Base-by-base conservation (phyloP, 92 coral and sea anemone species). In the Diadumene lineata region DNA sequence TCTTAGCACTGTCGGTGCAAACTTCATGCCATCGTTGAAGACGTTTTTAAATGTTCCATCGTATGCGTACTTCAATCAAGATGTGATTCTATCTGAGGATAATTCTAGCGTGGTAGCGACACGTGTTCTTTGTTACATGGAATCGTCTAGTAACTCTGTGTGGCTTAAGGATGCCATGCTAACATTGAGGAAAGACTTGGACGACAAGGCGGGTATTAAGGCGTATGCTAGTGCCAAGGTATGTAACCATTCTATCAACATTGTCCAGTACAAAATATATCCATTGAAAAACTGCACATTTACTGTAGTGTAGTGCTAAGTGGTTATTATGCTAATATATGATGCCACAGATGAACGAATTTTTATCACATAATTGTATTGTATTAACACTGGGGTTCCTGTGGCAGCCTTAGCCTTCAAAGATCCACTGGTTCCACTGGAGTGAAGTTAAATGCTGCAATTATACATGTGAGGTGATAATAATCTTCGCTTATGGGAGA, bases 111-210 rank as follows among this genome's bases (percentile, higher is more conserved):
- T 91, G 43, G n/a, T 10, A 25, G 97, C 92, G 21, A 84, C 97
- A 4, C 97, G 90, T 51, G 63, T 85, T 18, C 55, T 78, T 11
- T 86, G 79, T 61, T 91, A 73, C 82, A 84, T 84, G 50, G 76
- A 88, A 50, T 66, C 72, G 0, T 50, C 85, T 7, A 24, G 33
- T 2, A 75, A 80, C 33, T 78, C 92, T 2, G 76, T 87, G 0
- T 34, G 60, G 24, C 92, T 60, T 29, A 81, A 83, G 69, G 85
- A 91, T 34, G 92, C 88, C 33, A 91, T 91, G 97, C 16, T 79
- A 34, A 81, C 92, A 51, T 17, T 91, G 11, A 82, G 97, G 0
- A 66, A 62, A 3, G 92, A 87, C 66, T 44, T 91, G 7, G 65
- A 73, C 10, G 65, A 25, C 23, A 63, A 66, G 28, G 77, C 92